Evolutionary conservation across 2,888 invertebrate genomes (phyloP), one percentile per base, ranked within the genome.

Genomic region (Spodoptera littoralis): DNA sequence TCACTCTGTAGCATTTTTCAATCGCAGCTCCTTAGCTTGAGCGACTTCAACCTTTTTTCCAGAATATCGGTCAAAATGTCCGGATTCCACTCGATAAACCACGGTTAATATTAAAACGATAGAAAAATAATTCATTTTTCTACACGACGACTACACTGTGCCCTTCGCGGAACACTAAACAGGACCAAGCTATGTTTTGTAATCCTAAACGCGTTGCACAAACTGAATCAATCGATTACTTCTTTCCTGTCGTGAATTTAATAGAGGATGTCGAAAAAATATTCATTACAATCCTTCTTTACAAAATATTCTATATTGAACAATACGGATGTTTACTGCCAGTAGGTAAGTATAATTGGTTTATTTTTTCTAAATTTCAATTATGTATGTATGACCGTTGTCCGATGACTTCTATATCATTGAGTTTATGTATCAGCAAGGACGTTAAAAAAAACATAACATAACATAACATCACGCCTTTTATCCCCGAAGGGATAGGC

Each of bases 31-130:
- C 59, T 84, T 87, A 45, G 76, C 72, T 60, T 81, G 75, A 4
- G 72, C 77, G 3, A 78, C 72, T n/a, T 87, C 84, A 45, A 88
- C 63, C 80, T 86, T 85, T 51, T 88, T 85, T 22, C 90, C 92
- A 65, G 83, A 88, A 65, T 83, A 88, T 65, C 88, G 84, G 69
- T 91, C 88, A 80, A 84, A 92, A 36, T 84, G 30, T 9, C 54
- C 77, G 42, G 83, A 83, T 30, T 82, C 76, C 57, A 74, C 84
- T 53, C 60, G 64, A 60, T 70, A 77, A 73, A 84, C 70, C 46
- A 73, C 81, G 62, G 83, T 71, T 68, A 86, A 83, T 79, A 89
- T 70, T 68, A 87, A 79, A 75, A 80, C 59, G 9, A 56, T 67
- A 59, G 65, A 77, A 77, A 84, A 79, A 80, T 75, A 78, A 80